Conservation (phyloP, 23 tunicate genomes). For the Halocynthia aurantium region DNA sequence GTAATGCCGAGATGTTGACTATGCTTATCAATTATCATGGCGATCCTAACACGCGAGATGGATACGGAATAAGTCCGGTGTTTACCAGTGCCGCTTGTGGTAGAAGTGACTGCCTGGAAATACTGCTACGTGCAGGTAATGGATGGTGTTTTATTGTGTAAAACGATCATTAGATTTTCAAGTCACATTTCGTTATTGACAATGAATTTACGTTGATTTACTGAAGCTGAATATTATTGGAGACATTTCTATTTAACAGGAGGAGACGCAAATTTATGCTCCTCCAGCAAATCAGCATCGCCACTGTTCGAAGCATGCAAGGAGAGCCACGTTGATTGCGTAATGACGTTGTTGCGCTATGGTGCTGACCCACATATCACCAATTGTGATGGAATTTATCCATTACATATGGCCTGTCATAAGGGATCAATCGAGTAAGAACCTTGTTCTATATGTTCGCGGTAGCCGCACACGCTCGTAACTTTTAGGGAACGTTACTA, state of each 20-base stretch:
- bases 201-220: no score
- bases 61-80: slow-evolving; percentile 78
- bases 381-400: slow-evolving; percentile 78
- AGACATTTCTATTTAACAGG: slow-evolving; percentile 19
- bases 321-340: slow-evolving; percentile 67
- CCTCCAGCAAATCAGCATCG: slow-evolving; percentile 62
- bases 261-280: slow-evolving; percentile 73
- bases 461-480: neutral
- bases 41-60: slow-evolving; percentile 55
- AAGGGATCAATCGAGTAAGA: slow-evolving; percentile 57
- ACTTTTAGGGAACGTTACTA: neutral
- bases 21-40: slow-evolving; percentile 49
- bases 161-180: no score
- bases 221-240: neutral
- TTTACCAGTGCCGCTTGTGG: slow-evolving; percentile 89
- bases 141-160: neutral
- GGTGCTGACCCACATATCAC: slow-evolving; percentile 76
- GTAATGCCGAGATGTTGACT: slow-evolving; percentile 37
- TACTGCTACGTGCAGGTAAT: slow-evolving; percentile 43
- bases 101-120: slow-evolving; percentile 50
- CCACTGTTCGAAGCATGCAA: slow-evolving; percentile 90
- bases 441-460: neutral
- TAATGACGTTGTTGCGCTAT: slow-evolving; percentile 36
- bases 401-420: slow-evolving; percentile 63
- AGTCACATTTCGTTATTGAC: no score